These are phyloP conservation scores for Lucilia sericata DNA, from an alignment of 1,140 invertebrate genomes.

Conservation along the genomic window DNA sequence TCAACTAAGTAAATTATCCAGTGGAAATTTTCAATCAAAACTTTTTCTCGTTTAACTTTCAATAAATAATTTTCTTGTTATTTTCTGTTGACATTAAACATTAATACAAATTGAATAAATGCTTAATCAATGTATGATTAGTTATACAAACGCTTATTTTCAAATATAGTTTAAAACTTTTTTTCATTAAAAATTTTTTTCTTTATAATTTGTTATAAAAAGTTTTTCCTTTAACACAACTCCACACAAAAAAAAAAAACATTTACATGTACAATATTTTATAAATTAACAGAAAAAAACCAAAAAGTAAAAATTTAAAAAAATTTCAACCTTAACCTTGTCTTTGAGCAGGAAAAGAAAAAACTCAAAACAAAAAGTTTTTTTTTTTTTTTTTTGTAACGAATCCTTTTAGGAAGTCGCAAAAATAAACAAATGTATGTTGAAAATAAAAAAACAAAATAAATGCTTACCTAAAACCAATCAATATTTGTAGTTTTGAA, in stretches of 20 bases:
- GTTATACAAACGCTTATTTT: too few species aligned
- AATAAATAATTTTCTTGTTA: too few species aligned
- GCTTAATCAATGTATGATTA: too few species aligned
- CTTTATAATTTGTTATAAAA: not conserved
- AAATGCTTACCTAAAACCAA: not conserved
- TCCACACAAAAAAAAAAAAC: not conserved
- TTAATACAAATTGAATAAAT: too few species aligned
- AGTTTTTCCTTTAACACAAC: not conserved
- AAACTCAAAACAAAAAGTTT: not conserved
- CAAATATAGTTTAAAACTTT: not conserved
- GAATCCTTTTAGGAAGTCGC: too few species aligned
- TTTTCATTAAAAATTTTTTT: not conserved
- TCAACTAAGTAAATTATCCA: too few species aligned
- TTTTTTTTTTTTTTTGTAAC: not conserved
- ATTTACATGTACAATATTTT: not conserved
- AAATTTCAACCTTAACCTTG: not conserved
- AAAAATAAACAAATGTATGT: too few species aligned
- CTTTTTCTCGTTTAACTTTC: too few species aligned
- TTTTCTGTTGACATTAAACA: too few species aligned
- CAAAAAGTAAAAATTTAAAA: not conserved
- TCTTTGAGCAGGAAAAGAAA: not conserved
- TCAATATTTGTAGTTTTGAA: not conserved
- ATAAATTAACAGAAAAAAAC: not conserved
- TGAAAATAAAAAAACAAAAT: not conserved
- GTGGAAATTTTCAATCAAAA: too few species aligned